Evolutionary conservation across 2,113 vertebrate species (phyloP).

Genomic region (Mustelus asterias): DNA sequence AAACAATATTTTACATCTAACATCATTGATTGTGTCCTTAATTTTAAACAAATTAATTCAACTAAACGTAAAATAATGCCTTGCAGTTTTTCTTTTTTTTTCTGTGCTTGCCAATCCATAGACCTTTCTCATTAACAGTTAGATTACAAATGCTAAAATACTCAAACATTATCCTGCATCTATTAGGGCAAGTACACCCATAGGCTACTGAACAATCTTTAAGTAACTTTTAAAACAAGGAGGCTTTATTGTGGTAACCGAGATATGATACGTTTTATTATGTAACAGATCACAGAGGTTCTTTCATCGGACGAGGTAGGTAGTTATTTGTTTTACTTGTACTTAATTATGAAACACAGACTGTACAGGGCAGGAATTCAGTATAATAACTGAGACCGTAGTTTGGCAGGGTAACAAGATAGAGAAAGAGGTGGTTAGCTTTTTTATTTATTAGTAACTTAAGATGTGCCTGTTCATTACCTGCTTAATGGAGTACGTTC

Average conservation of each 20-base stretch:
- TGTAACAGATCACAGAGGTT: neutral
- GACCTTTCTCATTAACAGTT: neutral
- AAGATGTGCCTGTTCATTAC: neutral
- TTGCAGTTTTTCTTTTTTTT: neutral
- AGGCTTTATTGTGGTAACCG: neutral
- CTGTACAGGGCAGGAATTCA: neutral
- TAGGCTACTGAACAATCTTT: neutral
- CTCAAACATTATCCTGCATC: neutral
- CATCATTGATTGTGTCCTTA: neutral
- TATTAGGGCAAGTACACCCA: neutral
- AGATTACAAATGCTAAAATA: neutral
- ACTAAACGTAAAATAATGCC: neutral
- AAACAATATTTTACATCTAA: neutral
- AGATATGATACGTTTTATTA: neutral
- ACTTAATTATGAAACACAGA: neutral
- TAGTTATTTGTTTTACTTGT: neutral
- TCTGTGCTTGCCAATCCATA: neutral
- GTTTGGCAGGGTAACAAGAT: neutral
- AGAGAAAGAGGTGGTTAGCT: neutral
- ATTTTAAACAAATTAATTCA: constrained; percentile 11
- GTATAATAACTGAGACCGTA: neutral
- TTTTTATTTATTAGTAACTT: constrained; percentile 15
- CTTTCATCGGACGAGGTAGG: neutral
- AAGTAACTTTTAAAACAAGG: constrained; percentile 25
- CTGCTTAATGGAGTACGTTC: neutral